Evolutionary conservation across 2,113 vertebrate species (phyloP).

Genomic region (Cheirogaleus medius): DNA sequence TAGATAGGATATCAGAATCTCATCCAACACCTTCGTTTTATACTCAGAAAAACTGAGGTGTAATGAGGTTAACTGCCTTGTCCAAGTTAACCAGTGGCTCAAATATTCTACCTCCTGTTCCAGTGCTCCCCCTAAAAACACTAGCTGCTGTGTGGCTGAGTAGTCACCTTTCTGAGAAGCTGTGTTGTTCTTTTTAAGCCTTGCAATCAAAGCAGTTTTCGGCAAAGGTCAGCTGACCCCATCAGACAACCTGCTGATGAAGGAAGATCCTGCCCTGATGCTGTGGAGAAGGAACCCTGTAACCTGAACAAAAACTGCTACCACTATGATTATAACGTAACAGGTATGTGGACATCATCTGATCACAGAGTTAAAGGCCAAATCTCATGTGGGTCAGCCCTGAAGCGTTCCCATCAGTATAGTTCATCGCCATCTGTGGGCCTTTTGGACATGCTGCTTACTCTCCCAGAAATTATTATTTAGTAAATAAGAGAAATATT

Average conservation of each 20-base stretch:
- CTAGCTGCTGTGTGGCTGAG: background rate
- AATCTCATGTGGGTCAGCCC: background rate
- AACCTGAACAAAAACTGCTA: constrained; percentile 96
- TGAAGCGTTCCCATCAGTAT: background rate
- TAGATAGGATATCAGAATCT: background rate
- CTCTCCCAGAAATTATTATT: background rate
- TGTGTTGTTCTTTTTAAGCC: constrained; percentile 86
- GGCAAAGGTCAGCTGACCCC: constrained; percentile 88
- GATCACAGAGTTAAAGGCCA: background rate
- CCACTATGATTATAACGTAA: constrained; percentile 98
- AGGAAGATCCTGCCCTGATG: constrained; percentile 90
- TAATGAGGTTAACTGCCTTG: background rate
- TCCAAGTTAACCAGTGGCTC: background rate
- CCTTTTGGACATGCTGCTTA: background rate
- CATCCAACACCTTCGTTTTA: background rate
- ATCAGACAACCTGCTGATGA: constrained; percentile 88
- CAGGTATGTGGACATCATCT: constrained; percentile 84
- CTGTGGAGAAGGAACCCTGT: constrained; percentile 90
- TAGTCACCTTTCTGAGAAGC: constrained; percentile 31
- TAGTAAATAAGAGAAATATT: background rate
- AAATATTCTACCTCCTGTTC: too few species aligned
- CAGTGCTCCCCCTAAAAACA: background rate
- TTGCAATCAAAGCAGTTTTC: constrained; percentile 88
- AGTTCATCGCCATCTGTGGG: background rate
- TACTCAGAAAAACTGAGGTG: background rate